phyloP scores from a whole-genome alignment of 1,140 invertebrate genomes.

The Euwallacea similis region DNA sequence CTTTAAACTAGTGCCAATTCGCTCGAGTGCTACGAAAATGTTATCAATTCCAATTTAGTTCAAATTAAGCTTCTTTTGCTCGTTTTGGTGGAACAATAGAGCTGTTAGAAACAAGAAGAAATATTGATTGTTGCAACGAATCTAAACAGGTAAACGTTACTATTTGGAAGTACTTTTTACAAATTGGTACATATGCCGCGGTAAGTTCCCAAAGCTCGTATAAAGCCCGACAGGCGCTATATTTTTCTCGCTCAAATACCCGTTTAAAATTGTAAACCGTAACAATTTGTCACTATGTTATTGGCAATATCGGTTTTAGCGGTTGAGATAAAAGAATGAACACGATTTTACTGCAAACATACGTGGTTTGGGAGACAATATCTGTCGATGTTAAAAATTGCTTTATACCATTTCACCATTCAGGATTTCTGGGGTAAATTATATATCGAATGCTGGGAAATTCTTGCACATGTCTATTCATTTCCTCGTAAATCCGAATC shows the following conservation, averaged over 20 bases:
- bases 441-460: no score
- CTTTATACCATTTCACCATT: constrained; percentile 18
- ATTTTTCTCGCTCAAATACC: constrained; percentile 21
- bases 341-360: constrained; percentile 29
- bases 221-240: constrained; percentile 12
- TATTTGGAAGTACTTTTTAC: no score
- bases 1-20: constrained; percentile 23
- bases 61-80: constrained; percentile 9
- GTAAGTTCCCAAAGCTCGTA: neutral
- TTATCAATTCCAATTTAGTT: constrained; percentile 25
- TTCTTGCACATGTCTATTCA: no score
- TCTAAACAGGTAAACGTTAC: no score
- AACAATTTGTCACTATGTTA: constrained; percentile 34
- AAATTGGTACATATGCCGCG: no score
- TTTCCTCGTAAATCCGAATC: no score
- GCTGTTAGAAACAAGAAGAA: no score
- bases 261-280: constrained; percentile 34
- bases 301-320: constrained; percentile 35
- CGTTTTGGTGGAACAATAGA: no score
- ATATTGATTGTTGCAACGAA: no score
- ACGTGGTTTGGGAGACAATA: constrained; percentile 34
- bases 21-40: constrained; percentile 4
- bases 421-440: no score
- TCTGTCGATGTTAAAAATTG: constrained; percentile 26
- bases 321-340: constrained; percentile 35